Evolutionary conservation across 2,113 vertebrate genomes (phyloP).

Genomic region (Daphoenositta chrysoptera): DNA sequence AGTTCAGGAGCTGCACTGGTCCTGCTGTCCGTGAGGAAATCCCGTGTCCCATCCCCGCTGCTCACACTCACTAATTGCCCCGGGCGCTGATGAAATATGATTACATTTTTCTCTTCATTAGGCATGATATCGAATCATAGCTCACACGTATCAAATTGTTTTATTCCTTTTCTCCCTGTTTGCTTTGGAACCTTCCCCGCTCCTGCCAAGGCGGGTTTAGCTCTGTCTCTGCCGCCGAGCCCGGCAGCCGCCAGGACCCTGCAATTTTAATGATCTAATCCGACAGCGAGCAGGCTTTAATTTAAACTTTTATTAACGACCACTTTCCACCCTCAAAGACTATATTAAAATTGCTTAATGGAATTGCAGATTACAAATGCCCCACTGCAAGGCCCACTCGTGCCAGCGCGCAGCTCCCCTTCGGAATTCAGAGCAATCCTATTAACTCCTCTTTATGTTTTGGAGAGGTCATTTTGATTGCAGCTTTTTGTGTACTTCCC

Average conservation of each 20-base stretch:
- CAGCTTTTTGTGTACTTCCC: conserved; percentile 44
- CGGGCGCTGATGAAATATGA: conserved; percentile 9
- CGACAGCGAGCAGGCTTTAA: conserved; percentile 59
- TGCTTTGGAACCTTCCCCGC: conserved; percentile 49
- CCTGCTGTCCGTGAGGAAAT: accelerated
- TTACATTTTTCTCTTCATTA: conserved; percentile 69
- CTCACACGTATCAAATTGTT: conserved; percentile 46
- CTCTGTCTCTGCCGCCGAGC: not conserved
- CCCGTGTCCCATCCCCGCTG: accelerated
- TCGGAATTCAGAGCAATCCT: conserved; percentile 56
- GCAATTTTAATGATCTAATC: conserved; percentile 69
- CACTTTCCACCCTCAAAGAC: conserved; percentile 64
- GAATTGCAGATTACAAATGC: conserved; percentile 57
- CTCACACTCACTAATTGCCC: not conserved
- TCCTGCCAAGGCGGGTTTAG: not conserved
- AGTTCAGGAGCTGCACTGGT: not conserved
- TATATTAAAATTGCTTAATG: conserved; percentile 66
- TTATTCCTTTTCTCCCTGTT: conserved; percentile 53
- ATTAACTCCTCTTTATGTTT: conserved; percentile 62
- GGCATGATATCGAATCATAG: conserved; percentile 27
- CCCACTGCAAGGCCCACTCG: conserved; percentile 47
- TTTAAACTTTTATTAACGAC: conserved; percentile 72
- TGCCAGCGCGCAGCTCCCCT: conserved; percentile 10
- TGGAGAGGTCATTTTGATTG: conserved; percentile 53
- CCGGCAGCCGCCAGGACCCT: conserved; percentile 35